Evolutionary conservation across 2,113 vertebrate genomes (phyloP), one percentile per base, ranked within the genome.

Genomic region (Phyllopteryx taeniolatus): DNA sequence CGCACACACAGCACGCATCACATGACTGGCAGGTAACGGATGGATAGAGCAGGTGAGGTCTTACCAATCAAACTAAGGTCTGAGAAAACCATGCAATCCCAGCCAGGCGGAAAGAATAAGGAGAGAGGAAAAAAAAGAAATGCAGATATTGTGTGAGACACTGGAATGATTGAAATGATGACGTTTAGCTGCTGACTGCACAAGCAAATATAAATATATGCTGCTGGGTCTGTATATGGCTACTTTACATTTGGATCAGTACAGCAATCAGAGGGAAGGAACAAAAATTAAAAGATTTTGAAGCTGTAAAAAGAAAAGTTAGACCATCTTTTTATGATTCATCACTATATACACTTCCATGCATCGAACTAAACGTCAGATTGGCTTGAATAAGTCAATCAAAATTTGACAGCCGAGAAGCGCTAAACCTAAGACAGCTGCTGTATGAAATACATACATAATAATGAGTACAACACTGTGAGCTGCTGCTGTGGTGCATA

Each of bases 41-140:
- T 89, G 87, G 84, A 86, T 54, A 87, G 83, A 92, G 91, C 86
- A 90, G 93, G 91, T 92, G 80, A 80, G 91, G 90, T 94, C 97
- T 98, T 98, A 98, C 96, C 96, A 96, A 96, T 96, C 93, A 97
- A 96, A 97, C 94, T 95, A 95, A 93, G 95, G 91, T 96, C 96
- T 98, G 96, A 96, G 94, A 88, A 94, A 94, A 92, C 95, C 97
- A 96, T 98, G 96, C 95, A 97, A 95, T 94, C 96, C 96, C 91
- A 92, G 96, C 87, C 87, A 88, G 82, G 90, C 83, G 78, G 83
- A 87, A 83, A 90, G 83, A 83, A 56, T 66, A 77, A 76, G 80
- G 75, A 69, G 75, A 74, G 65, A 83, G 74, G 84, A 61, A 87
- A 64, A 86, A 72, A 66, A 15, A 87, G 81, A 91, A 65, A 89